Percentiles rank a stretch among this genome's conserved stretches.
Conservation (phyloP, 2,888 invertebrate species). For the Watsonalla binaria region DNA sequence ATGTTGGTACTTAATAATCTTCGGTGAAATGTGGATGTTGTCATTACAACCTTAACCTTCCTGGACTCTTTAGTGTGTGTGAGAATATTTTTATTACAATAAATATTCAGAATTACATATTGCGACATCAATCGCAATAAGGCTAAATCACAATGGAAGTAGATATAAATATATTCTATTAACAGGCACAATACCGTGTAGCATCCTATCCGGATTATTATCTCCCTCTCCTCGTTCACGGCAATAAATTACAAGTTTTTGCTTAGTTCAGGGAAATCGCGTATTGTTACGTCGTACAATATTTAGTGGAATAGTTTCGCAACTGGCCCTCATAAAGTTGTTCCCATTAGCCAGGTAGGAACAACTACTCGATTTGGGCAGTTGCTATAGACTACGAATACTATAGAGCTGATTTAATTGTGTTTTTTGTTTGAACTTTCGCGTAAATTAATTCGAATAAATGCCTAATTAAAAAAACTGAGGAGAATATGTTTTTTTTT, state of each 20-base stretch:
- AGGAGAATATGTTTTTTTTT: too few relatives aligned
- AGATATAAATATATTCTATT: background rate
- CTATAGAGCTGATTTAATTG: background rate
- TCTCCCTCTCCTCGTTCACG: conserved; percentile 24
- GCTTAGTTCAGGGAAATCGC: conserved; percentile 40
- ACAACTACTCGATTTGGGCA: conserved; percentile 13
- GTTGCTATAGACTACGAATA: conserved; percentile 13
- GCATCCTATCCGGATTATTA: conserved; percentile 9
- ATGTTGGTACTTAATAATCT: too few relatives aligned
- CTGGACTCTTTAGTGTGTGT: too few relatives aligned
- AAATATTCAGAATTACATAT: too few relatives aligned
- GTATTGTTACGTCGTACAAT: conserved; percentile 46
- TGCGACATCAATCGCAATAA: too few relatives aligned
- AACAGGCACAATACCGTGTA: conserved; percentile 2
- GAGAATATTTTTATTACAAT: too few relatives aligned
- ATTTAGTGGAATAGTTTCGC: conserved; percentile 61
- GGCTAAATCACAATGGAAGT: background rate
- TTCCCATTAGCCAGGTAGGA: conserved; percentile 25
- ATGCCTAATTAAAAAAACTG: too few relatives aligned
- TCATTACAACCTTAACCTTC: too few relatives aligned
- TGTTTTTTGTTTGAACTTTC: too few relatives aligned
- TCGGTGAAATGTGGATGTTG: too few relatives aligned
- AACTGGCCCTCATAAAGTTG: conserved; percentile 46
- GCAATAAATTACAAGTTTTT: conserved; percentile 59
- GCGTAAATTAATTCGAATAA: too few relatives aligned